These are phyloP conservation scores for Gadopsis bispinosus DNA, from an alignment of 2,797 vertebrate species.

Conservation along the genomic window DNA sequence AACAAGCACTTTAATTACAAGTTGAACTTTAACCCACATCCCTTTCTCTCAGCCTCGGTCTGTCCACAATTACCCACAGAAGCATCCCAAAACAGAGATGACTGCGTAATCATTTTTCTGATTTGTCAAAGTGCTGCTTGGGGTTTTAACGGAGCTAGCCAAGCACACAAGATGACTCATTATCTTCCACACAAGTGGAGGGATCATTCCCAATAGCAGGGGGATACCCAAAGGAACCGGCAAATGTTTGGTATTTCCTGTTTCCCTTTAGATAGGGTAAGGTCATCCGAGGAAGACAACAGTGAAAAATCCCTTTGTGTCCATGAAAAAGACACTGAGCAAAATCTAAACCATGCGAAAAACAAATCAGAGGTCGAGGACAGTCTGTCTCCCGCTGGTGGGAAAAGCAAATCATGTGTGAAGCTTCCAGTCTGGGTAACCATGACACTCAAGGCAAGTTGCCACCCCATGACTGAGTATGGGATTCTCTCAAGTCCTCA, in stretches of 20 bases:
- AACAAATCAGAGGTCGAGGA: constrained; percentile 71
- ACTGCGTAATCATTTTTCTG: constrained; percentile 65
- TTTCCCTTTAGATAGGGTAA: constrained; percentile 36
- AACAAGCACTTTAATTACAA: constrained; percentile 79
- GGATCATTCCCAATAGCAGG: constrained; percentile 52
- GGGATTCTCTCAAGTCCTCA: constrained; percentile 57
- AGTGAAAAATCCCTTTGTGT: constrained; percentile 54
- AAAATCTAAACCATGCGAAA: constrained; percentile 72
- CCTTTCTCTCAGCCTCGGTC: constrained; percentile 63
- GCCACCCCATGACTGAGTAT: constrained; percentile 51
- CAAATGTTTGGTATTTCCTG: constrained; percentile 70
- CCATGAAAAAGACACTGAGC: constrained; percentile 47
- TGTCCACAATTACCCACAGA: constrained; percentile 67
- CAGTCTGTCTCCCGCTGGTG: constrained; percentile 74
- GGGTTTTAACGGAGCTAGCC: constrained; percentile 45
- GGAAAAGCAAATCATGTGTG: constrained; percentile 82
- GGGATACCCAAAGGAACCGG: constrained; percentile 59
- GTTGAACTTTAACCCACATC: constrained; percentile 83
- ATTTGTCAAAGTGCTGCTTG: constrained; percentile 58
- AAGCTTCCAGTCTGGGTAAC: constrained; percentile 73
- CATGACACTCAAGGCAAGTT: constrained; percentile 66
- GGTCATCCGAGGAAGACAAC: constrained; percentile 41
- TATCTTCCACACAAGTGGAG: constrained; percentile 63
- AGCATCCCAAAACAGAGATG: constrained; percentile 68
- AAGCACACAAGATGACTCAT: constrained; percentile 68